Conservation (phyloP, 2,113 vertebrate species). For the Cyprinodon tularosa region DNA sequence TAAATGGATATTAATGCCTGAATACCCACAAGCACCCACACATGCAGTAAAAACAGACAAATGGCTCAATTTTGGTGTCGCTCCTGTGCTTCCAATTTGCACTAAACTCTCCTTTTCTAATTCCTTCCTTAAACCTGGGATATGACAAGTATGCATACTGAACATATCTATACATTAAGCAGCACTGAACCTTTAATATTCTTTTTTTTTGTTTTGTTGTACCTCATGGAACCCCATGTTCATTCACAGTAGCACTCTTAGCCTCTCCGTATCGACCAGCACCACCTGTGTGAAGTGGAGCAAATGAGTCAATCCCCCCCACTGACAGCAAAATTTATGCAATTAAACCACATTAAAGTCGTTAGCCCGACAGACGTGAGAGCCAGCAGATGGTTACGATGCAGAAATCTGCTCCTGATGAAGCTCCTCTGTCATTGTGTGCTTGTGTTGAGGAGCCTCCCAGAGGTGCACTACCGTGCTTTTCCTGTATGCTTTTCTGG, state of each 20-base stretch:
- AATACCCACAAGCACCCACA: slow-evolving; percentile 30
- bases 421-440: slow-evolving; percentile 60
- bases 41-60: neutral
- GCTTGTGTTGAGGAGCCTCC: slow-evolving; percentile 7
- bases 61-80: neutral
- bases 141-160: neutral
- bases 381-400: slow-evolving; percentile 69
- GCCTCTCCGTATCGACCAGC: slow-evolving; percentile 45
- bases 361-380: slow-evolving; percentile 64
- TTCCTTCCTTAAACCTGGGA: neutral
- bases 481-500: slow-evolving; percentile 21
- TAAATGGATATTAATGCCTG: slow-evolving; percentile 50
- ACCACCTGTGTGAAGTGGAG: slow-evolving; percentile 61
- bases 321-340: slow-evolving; percentile 64
- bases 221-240: neutral
- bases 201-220: neutral
- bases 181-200: neutral
- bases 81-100: neutral
- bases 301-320: slow-evolving; percentile 33
- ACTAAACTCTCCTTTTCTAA: neutral
- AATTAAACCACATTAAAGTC: slow-evolving; percentile 73
- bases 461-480: neutral
- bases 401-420: slow-evolving; percentile 69
- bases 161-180: neutral
- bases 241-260: slow-evolving; percentile 16